These are phyloP conservation scores for Chrysina gloriosa DNA, from an alignment of 2,888 invertebrate genomes.

Conservation along the genomic window DNA sequence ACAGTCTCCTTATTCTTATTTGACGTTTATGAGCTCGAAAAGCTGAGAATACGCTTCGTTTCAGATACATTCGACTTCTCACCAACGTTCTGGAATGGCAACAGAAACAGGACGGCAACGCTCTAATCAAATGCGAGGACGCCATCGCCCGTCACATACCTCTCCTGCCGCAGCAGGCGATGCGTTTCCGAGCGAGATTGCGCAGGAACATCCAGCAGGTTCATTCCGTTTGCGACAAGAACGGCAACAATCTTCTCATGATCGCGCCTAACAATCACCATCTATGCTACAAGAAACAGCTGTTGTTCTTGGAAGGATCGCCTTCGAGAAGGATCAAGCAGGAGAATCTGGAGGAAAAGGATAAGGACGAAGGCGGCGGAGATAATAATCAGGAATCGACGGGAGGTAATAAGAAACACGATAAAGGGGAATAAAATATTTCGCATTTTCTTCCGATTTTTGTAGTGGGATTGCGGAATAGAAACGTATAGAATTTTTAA, in stretches of 20 bases:
- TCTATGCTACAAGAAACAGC: conserved; percentile 56
- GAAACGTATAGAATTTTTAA: no score
- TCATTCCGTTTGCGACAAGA: conserved; percentile 68
- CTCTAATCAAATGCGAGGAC: conserved; percentile 68
- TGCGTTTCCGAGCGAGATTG: conserved; percentile 58
- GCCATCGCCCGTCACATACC: conserved; percentile 55
- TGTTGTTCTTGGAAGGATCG: conserved; percentile 51
- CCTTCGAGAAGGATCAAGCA: conserved; percentile 54
- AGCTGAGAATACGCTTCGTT: conserved; percentile 41
- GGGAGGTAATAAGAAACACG: conserved; percentile 43
- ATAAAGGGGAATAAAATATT: conserved; percentile 32
- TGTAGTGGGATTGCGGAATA: no score
- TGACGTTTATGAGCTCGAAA: no score
- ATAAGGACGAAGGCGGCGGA: conserved; percentile 52
- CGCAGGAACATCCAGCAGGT: conserved; percentile 56
- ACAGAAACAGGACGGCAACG: conserved; percentile 65
- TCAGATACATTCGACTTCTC: conserved; percentile 87
- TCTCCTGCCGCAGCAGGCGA: conserved; percentile 50
- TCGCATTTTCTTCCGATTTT: no score
- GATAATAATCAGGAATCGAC: conserved; percentile 44
- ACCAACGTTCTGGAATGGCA: conserved; percentile 93
- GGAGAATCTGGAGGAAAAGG: conserved; percentile 55
- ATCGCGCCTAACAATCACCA: conserved; percentile 70
- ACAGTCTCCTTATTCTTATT: no score
- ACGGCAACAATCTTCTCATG: conserved; percentile 76